These are phyloP conservation scores for Cynaeus angustus DNA, from an alignment of 2,888 invertebrate genomes.

Conservation along the genomic window DNA sequence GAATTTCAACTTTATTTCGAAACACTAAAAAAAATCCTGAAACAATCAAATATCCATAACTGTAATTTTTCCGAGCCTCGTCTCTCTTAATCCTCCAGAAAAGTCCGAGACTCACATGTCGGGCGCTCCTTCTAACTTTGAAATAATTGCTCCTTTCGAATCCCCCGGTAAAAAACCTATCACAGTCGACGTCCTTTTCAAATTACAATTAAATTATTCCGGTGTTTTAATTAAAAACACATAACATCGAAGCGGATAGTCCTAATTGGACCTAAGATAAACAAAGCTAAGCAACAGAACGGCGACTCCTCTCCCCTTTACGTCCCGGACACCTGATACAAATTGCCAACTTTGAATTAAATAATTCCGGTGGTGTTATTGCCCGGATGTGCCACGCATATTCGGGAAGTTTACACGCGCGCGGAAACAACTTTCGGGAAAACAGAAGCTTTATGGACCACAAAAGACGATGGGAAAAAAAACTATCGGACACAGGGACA, in stretches of 20 bases:
- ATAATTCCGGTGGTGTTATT: constrained; percentile 34
- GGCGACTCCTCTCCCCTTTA: constrained; percentile 53
- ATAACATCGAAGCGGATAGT: constrained; percentile 57
- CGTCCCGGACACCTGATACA: constrained; percentile 45
- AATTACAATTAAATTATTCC: constrained; percentile 62
- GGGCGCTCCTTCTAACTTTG: constrained; percentile 55
- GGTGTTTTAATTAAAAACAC: constrained; percentile 62
- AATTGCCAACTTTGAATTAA: constrained; percentile 42
- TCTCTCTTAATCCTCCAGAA: too few relatives aligned
- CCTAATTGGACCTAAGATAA: constrained; percentile 57
- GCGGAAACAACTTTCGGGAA: not conserved
- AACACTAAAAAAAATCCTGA: too few relatives aligned
- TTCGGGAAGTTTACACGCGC: constrained; percentile 9
- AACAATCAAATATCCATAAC: too few relatives aligned
- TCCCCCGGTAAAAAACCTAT: constrained; percentile 53
- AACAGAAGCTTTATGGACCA: not conserved
- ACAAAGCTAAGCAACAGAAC: constrained; percentile 54
- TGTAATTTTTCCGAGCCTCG: too few relatives aligned
- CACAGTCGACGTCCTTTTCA: constrained; percentile 49
- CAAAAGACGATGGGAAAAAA: not conserved
- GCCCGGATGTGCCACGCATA: constrained; percentile 23
- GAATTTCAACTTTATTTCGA: not conserved
- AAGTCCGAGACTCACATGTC: constrained; percentile 52
- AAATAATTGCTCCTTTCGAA: constrained; percentile 62
- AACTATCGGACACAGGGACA: not conserved